These are phyloP conservation scores for Clusia tigrina DNA, from an alignment of 2,888 invertebrate genomes.

Conservation along the genomic window DNA sequence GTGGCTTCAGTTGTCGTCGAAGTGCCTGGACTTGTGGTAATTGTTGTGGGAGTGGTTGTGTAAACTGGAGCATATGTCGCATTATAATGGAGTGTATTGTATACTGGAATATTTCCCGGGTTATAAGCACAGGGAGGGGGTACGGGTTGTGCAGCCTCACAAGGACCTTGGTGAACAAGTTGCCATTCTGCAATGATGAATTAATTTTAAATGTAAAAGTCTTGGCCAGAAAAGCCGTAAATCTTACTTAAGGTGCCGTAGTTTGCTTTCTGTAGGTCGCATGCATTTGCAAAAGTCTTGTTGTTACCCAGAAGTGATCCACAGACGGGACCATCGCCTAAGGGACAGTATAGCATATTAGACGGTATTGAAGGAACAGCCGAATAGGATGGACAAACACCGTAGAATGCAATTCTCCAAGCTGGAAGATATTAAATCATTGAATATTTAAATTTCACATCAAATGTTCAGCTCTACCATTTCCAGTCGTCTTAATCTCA, in stretches of 20 bases:
- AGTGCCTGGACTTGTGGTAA: background rate
- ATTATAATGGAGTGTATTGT: too few species aligned
- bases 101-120: too few species aligned
- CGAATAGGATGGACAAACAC: slow-evolving; percentile 17
- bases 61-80: too few species aligned
- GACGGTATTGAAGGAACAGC: background rate
- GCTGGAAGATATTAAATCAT: slow-evolving; percentile 6
- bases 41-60: too few species aligned
- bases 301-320: background rate
- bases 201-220: too few species aligned
- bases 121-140: background rate
- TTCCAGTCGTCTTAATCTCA: slow-evolving; percentile 8
- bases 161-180: background rate
- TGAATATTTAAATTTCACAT: background rate
- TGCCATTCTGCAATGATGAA: too few species aligned
- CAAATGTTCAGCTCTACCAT: slow-evolving; percentile 12
- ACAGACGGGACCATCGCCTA: slow-evolving; percentile 18
- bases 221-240: too few species aligned
- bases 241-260: background rate
- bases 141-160: background rate
- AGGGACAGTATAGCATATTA: background rate
- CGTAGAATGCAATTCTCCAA: slow-evolving; percentile 25
- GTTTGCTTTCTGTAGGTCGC: slow-evolving; percentile 9
- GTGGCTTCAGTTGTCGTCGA: background rate
- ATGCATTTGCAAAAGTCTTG: slow-evolving; percentile 13